Percentiles rank a stretch among this genome's conserved stretches.
phyloP scores from a whole-genome alignment of 2,888 invertebrate species.

The Antitype chi region DNA sequence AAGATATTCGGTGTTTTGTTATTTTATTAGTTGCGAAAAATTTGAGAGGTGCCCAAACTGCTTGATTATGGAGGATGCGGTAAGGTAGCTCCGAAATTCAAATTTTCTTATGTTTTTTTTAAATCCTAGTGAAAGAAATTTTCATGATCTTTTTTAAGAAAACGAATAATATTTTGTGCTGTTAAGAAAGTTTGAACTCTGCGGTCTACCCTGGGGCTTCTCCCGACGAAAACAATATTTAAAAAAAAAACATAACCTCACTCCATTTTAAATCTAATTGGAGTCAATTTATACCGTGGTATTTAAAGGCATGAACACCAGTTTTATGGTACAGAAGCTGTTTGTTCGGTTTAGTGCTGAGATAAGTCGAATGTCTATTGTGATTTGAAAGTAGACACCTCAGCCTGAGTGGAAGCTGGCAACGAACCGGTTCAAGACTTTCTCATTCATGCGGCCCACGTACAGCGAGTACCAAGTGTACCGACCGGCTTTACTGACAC shows the following conservation, averaged over 20 bases:
- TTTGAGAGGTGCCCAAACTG: neutral
- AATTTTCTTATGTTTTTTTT: neutral
- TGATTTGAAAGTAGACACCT: constrained; percentile 89
- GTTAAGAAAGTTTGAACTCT: too few species aligned
- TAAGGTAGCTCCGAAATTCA: neutral
- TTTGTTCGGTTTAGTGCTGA: constrained; percentile 71
- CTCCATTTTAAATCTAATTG: constrained; percentile 44
- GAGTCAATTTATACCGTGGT: constrained; percentile 45
- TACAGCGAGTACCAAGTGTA: constrained; percentile 62
- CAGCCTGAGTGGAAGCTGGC: constrained; percentile 79
- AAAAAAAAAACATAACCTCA: constrained; percentile 44
- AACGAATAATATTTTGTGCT: too few species aligned
- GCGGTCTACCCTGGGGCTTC: too few species aligned
- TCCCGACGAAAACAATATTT: too few species aligned
- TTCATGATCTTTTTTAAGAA: too few species aligned
- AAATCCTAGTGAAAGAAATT: too few species aligned
- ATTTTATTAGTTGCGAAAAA: constrained; percentile 37
- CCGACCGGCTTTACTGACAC: constrained; percentile 71
- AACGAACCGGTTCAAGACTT: constrained; percentile 88
- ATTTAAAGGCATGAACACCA: constrained; percentile 55
- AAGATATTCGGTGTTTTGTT: constrained; percentile 56
- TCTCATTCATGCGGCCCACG: constrained; percentile 88
- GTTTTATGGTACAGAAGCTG: constrained; percentile 76
- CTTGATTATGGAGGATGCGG: neutral
- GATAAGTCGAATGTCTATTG: constrained; percentile 85